Base-by-base conservation (phyloP, 2,888 invertebrate genomes). In the Polydrusus tereticollis region DNA sequence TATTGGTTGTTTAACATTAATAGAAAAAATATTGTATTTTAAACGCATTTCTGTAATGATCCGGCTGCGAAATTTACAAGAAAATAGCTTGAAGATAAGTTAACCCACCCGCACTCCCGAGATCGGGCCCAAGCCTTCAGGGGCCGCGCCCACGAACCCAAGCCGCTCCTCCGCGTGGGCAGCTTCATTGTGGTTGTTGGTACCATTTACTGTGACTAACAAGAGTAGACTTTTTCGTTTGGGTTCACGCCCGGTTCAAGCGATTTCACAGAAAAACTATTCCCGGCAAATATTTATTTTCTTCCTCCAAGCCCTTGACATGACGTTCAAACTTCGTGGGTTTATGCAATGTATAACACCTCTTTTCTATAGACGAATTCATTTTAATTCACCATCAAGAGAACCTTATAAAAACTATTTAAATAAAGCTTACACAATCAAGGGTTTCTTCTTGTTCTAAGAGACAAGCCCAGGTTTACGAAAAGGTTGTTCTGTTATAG, bases 111-210 rank as follows among this genome's bases (percentile, higher is more conserved):
- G 70, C 64, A 57, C 70, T 43, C 70, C 21, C 52, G 47, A 29
- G 65, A 60, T 43, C 58, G 71, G 65, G 50, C 63, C 52, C 58
- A 23, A 33, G 43, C 65, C 65, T 68, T 52, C 29, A 58, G 65
- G 71, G 26, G 71, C 33, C 26, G 47, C 71, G 59, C 71, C 71
- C 60, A 71, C 71, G 60, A 18, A 14, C 4, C 29, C 20, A 12
- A 26, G 71, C 60, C 65, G 71, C 71, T 60, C 65, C 71, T 71
- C 71, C 33, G 65, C 71, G 71, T 71, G 71, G 71, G 71, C 64
- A 47, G 47, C n/a, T 20, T 62, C 33, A 62, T 58, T 58, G 52
- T 52, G 52, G 52, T 29, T n/a, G n/a, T n/a, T 52, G 52, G 52
- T 52, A 52, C 52, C 52, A 52, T 52, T 52, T 16, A 45, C 16